Percentiles rank a stretch among this genome's conserved stretches.
phyloP scores from a whole-genome alignment of 1,140 invertebrate genomes.

The Ips typographus region DNA sequence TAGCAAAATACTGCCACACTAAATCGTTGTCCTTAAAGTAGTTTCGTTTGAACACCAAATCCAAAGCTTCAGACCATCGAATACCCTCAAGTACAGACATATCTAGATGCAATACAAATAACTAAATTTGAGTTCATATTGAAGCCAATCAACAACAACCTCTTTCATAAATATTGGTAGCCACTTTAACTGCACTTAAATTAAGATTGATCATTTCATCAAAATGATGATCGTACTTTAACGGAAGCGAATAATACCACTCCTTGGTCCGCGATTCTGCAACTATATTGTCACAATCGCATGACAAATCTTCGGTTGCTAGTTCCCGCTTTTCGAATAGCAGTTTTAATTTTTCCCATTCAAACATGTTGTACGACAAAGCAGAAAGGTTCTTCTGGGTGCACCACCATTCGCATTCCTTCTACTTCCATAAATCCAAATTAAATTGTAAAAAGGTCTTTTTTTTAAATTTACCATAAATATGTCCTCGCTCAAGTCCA shows the following conservation, averaged over 20 bases:
- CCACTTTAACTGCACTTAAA: slow-evolving; percentile 46
- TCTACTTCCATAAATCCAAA: slow-evolving; percentile 37
- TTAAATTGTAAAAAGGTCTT: background rate
- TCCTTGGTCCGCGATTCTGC: slow-evolving; percentile 21
- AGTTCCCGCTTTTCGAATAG: slow-evolving; percentile 32
- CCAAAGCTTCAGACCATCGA: slow-evolving; percentile 80
- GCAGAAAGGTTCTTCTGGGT: slow-evolving; percentile 34
- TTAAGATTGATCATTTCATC: slow-evolving; percentile 45
- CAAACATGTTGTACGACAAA: slow-evolving; percentile 32
- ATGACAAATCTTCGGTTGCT: slow-evolving; percentile 30
- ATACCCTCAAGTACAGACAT: slow-evolving; percentile 45
- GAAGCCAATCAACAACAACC: slow-evolving; percentile 31
- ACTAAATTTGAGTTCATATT: background rate
- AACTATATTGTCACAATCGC: slow-evolving; percentile 38
- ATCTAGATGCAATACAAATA: slow-evolving; percentile 38
- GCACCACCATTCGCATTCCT: slow-evolving; percentile 45
- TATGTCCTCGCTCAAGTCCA: slow-evolving; percentile 38
- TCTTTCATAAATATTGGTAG: slow-evolving; percentile 46
- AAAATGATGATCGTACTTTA: slow-evolving; percentile 44
- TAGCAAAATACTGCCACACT: slow-evolving; percentile 96
- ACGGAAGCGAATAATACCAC: slow-evolving; percentile 39
- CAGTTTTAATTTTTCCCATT: slow-evolving; percentile 22
- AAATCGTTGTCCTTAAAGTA: slow-evolving; percentile 83
- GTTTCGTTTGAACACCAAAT: slow-evolving; percentile 83
- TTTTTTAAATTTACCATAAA: slow-evolving; percentile 24